Evolutionary conservation across 2,888 invertebrate genomes (phyloP).

Genomic region (Pheosia gnoma): DNA sequence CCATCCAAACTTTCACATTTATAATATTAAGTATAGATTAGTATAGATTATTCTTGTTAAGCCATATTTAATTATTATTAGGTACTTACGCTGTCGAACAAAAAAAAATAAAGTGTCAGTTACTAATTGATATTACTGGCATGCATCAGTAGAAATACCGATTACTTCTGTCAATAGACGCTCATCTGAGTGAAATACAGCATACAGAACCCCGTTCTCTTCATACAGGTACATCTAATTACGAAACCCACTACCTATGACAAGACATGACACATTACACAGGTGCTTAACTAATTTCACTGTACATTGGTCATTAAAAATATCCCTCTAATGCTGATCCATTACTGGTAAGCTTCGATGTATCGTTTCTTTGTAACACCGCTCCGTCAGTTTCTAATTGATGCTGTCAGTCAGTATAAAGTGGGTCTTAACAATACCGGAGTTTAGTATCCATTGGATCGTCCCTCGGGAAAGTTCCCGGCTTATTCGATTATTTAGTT

Average conservation of each 20-base stretch:
- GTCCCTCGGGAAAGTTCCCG: slow-evolving; percentile 58
- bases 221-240: slow-evolving; percentile 7
- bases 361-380: slow-evolving; percentile 79
- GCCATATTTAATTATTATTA: no score
- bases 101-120: not conserved
- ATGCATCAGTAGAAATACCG: not conserved
- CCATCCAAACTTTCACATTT: no score
- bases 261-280: slow-evolving; percentile 24
- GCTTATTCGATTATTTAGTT: slow-evolving; percentile 50
- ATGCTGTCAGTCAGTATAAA: slow-evolving; percentile 80
- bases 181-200: not conserved
- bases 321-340: slow-evolving; percentile 70
- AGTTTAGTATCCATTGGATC: slow-evolving; percentile 54
- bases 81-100: not conserved
- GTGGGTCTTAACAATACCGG: slow-evolving; percentile 56
- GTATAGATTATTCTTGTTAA: no score
- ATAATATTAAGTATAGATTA: no score
- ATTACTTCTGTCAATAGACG: slow-evolving; percentile 2
- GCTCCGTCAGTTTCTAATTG: slow-evolving; percentile 79
- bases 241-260: slow-evolving; percentile 12
- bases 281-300: slow-evolving; percentile 32
- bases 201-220: not conserved
- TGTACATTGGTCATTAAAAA: slow-evolving; percentile 50
- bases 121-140: not conserved
- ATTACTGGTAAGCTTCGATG: slow-evolving; percentile 68